Base-by-base conservation (phyloP, 2,113 vertebrate species). In the Festucalex cinctus region DNA sequence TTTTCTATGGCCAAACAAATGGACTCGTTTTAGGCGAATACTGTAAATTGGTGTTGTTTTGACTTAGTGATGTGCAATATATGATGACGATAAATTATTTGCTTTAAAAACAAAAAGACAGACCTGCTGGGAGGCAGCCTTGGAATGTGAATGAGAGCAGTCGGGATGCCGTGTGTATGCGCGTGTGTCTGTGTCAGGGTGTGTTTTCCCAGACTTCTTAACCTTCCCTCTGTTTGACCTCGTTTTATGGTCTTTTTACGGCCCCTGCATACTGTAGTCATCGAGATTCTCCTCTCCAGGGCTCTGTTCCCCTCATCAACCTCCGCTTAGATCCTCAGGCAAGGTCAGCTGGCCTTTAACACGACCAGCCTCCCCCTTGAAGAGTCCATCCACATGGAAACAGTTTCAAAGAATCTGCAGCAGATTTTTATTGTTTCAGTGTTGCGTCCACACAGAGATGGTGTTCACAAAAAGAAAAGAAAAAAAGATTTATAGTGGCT, bases 211-310 rank as follows among this genome's bases (percentile, higher is more conserved):
- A 86, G 76, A 81, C 79, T 67, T 70, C 70, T 70, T 44, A 1
- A 14, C 54, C 79, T 90, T 82, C 76, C 88, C 86, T 86, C 81
- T 58, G 68, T 39, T 79, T 82, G 86, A 88, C 88, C 88, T 76
- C 36, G 20, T 73, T 90, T 90, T 88, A 91, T 79, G 82, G 82
- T 80, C 73, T 66, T 86, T 90, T 87, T 90, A 89, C 67, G 39
- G 72, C 86, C 78, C 44, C 51, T 74, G 75, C 81, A 63, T 68
- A 81, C 80, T 85, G 83, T 74, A 85, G 79, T 73, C 44, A 9
- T 79, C 83, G 83, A 83, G 81, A 80, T 76, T 83, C 76, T 68
- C 78, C 64, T 76, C 74, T 83, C 70, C 66, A 57, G 84, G 78
- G 74, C 75, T 86, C 74, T 75, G 78, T 59, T 76, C 78, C 73